Conservation (phyloP, 2,113 vertebrate species). For the Bos javanicus region DNA sequence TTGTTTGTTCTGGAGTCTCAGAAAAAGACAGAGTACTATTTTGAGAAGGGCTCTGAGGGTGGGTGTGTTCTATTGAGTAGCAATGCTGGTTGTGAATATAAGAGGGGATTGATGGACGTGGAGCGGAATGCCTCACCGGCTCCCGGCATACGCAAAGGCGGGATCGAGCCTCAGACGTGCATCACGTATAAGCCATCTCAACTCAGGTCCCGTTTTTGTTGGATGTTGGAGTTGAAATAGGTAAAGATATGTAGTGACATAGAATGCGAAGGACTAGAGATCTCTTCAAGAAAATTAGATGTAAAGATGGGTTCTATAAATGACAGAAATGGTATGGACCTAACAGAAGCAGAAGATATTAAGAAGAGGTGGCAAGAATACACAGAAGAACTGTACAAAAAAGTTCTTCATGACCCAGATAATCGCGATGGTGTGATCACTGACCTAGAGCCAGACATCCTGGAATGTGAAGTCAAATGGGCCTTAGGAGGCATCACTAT, state of each 20-base stretch:
- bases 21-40: not conserved
- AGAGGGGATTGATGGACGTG: not conserved
- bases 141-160: too few species aligned
- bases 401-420: not conserved
- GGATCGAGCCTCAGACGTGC: too few species aligned
- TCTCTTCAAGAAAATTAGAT: not conserved
- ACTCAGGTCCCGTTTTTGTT: not conserved
- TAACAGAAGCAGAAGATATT: not conserved
- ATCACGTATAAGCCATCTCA: not conserved
- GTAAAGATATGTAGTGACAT: not conserved
- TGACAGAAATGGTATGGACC: not conserved
- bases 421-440: not conserved
- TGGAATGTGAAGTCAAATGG: not conserved
- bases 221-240: not conserved
- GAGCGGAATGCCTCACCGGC: too few species aligned
- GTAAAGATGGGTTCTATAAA: not conserved
- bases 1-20: not conserved
- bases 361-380: not conserved
- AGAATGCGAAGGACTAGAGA: not conserved
- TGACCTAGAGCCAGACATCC: not conserved
- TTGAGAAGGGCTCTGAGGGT: not conserved
- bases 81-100: not conserved
- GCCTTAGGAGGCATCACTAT: not conserved
- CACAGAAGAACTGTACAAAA: not conserved
- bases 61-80: not conserved